A percentile compares a stretch with the other conserved stretches of the same genome.
These are phyloP conservation scores for Dasypolia templi DNA, from an alignment of 2,888 invertebrate species.

Conservation along the genomic window DNA sequence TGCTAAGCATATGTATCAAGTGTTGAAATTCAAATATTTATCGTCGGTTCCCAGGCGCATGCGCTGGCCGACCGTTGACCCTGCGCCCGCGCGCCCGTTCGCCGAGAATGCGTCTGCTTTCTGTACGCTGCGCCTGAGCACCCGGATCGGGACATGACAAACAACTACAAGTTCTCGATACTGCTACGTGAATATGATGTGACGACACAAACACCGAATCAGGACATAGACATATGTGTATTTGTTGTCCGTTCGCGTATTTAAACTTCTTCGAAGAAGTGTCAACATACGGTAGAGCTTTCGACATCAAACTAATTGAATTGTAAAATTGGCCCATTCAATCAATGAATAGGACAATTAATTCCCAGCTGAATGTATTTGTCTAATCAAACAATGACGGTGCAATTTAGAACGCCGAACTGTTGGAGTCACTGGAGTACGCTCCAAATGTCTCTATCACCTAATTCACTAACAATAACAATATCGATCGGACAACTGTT, in stretches of 20 bases:
- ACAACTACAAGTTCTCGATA: slow-evolving; percentile 74
- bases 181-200: slow-evolving; percentile 61
- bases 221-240: slow-evolving; percentile 28
- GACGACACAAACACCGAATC: slow-evolving; percentile 46
- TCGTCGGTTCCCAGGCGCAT: slow-evolving; percentile 87
- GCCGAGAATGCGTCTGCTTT: slow-evolving; percentile 82
- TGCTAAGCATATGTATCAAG: slow-evolving; percentile 89
- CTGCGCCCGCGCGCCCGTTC: slow-evolving; percentile 77
- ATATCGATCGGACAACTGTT: slow-evolving; percentile 71
- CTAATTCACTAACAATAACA: slow-evolving; percentile 69
- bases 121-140: slow-evolving; percentile 77
- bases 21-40: slow-evolving; percentile 90
- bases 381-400: slow-evolving; percentile 46
- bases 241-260: slow-evolving; percentile 48
- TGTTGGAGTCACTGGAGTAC: slow-evolving; percentile 55
- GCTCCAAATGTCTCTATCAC: slow-evolving; percentile 58
- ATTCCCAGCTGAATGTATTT: slow-evolving; percentile 35
- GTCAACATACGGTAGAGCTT: slow-evolving; percentile 21
- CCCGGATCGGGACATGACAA: slow-evolving; percentile 75
- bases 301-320: slow-evolving; percentile 45
- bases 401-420: slow-evolving; percentile 49
- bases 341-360: slow-evolving; percentile 33
- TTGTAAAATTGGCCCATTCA: slow-evolving; percentile 43
- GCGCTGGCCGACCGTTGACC: slow-evolving; percentile 88
- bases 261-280: slow-evolving; percentile 27